Conservation (phyloP, 2,113 vertebrate species). For the Malaclemys terrapin region DNA sequence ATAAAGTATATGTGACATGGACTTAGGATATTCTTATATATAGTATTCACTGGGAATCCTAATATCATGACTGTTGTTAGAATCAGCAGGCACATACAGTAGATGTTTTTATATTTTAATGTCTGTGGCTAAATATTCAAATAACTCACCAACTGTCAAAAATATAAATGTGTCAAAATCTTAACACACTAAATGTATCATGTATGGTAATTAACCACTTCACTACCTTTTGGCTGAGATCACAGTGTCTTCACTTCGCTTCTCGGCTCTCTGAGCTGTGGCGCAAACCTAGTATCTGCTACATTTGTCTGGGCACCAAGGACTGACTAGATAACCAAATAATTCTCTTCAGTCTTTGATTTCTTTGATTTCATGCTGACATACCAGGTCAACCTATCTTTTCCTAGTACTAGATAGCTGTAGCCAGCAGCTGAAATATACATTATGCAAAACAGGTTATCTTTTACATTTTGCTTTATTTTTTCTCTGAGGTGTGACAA, state of each 20-base stretch:
- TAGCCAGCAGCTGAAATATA: not conserved
- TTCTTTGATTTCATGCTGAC: not conserved
- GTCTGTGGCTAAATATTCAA: not conserved
- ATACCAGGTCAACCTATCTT: not conserved
- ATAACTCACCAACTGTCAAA: not conserved
- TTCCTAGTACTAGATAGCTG: not conserved
- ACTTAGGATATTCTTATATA: not conserved
- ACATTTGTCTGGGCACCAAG: rapidly evolving
- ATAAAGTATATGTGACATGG: not conserved
- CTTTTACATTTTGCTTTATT: conserved; percentile 7
- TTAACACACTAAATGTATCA: not conserved
- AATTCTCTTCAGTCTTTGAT: not conserved
- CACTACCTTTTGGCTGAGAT: not conserved
- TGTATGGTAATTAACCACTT: not conserved
- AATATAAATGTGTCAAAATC: not conserved
- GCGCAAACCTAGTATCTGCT: rapidly evolving
- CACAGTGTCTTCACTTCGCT: rapidly evolving
- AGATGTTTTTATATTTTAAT: conserved; percentile 9
- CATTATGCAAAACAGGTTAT: not conserved
- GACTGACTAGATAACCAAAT: rapidly evolving
- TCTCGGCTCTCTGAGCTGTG: too few relatives aligned
- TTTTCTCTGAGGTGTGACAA: conserved; percentile 20
- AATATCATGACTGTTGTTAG: not conserved
- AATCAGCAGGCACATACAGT: not conserved
- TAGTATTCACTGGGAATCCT: not conserved